Evolutionary conservation across 2,797 vertebrate species (phyloP).

Genomic region (Monodelphis domestica): DNA sequence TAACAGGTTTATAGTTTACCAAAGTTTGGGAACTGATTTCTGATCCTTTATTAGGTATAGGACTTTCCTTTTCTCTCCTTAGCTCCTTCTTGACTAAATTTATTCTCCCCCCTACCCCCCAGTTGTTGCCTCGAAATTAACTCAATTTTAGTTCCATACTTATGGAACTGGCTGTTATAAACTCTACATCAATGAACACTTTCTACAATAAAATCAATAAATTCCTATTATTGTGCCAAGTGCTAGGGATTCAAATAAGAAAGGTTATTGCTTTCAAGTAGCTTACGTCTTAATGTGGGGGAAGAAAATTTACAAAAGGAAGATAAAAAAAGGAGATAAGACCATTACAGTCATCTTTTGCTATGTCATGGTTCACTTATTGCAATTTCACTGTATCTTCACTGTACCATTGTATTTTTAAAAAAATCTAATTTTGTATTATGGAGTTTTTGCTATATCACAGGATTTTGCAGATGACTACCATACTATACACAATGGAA

Average conservation of each 20-base stretch:
- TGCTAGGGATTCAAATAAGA: background rate
- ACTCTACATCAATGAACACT: background rate
- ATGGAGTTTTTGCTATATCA: no score
- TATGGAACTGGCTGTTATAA: background rate
- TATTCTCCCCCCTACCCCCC: no score
- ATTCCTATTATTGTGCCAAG: background rate
- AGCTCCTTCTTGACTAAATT: background rate
- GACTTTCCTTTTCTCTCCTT: background rate
- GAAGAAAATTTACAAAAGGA: background rate
- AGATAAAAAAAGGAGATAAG: background rate
- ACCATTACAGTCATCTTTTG: no score
- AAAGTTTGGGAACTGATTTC: background rate
- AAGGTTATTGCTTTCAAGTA: background rate
- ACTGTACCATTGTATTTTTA: no score
- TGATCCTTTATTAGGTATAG: background rate
- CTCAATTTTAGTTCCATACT: background rate
- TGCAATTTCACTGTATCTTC: no score
- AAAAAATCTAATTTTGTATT: no score
- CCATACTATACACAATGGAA: no score
- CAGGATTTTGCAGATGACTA: no score
- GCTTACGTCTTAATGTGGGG: background rate
- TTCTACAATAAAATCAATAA: background rate
- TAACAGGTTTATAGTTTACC: background rate
- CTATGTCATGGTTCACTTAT: no score
- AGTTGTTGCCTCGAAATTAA: no score